Evolutionary conservation across 2,113 vertebrate genomes (phyloP).

Genomic region (Spermophilus dauricus): DNA sequence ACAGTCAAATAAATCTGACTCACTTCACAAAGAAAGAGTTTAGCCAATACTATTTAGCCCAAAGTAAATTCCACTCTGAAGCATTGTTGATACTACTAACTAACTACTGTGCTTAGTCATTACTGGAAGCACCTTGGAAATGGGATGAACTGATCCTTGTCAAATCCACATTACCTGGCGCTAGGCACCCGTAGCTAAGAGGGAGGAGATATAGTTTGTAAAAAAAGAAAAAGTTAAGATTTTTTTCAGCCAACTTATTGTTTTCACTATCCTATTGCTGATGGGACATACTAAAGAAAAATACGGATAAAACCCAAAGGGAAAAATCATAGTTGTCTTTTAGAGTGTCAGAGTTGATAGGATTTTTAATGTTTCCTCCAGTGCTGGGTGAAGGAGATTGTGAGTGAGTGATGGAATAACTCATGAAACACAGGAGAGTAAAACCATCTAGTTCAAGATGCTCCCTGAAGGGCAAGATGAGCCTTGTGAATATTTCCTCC

Average conservation of each 20-base stretch:
- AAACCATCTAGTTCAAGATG: constrained; percentile 12
- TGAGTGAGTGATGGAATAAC: not conserved
- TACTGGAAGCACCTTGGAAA: not conserved
- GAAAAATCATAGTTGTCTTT: not conserved
- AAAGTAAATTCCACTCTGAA: not conserved
- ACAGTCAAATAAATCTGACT: not conserved
- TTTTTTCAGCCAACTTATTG: not conserved
- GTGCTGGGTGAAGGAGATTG: not conserved
- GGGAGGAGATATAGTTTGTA: not conserved
- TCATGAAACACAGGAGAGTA: constrained; percentile 40
- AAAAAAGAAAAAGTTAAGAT: not conserved
- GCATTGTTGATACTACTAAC: not conserved
- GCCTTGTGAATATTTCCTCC: constrained; percentile 13
- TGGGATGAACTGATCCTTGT: not conserved
- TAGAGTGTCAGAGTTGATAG: not conserved
- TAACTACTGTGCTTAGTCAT: not conserved
- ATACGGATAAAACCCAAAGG: not conserved
- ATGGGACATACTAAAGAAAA: constrained; percentile 29
- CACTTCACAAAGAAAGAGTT: constrained; percentile 4
- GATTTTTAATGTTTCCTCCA: constrained; percentile 41
- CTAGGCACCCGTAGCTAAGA: not conserved
- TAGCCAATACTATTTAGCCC: not conserved
- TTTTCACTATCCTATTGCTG: not conserved
- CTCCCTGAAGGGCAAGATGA: not conserved
- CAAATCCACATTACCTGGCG: not conserved